Evolutionary conservation across 1,140 invertebrate species (phyloP), one percentile per base, ranked within the genome.

Genomic region (Sweltsa coloradensis): DNA sequence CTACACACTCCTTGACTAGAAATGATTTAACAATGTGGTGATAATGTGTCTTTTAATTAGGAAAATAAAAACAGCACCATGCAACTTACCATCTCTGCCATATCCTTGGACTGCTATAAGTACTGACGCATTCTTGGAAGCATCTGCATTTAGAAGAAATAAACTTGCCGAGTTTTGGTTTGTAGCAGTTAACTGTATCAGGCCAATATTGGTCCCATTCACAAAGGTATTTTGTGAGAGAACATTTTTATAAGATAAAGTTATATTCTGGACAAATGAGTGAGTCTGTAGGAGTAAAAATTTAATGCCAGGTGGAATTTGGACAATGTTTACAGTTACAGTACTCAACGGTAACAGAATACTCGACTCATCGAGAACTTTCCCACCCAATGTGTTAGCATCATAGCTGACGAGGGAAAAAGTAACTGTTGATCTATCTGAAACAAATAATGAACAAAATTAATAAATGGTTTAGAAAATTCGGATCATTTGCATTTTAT

Each of bases 201-300:
- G 55, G 11, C 81, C 82, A 26, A 84, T 55, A 63, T 84, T 81
- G 5, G 71, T 72, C 5, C 80, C 80, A 40, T 57, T 67, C 36
- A 68, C 61, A 51, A 55, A 61, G 31, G 50, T 51, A 34, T 64
- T 62, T 34, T 51, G 49, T 25, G 43, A 54, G 3, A 51, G 53
- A 26, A 54, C 57, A 27, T 58, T 56, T 49, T 64, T 67, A 47
- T 76, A 75, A 24, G 73, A 74, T 25, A 85, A 51, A 9, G 74
- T 73, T 1, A 84, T 56, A 64, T 78, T 75, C 44, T 72, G 57
- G 13, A 71, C 48, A 50, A 77, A 73, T 34, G 71, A 68, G 56
- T 86, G 82, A 13, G 72, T 69, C 75, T 85, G 81, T 39, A 80
- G 61, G 40, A 84, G 64, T 24, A 82, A 63, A 61, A 79, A 85